A percentile compares a stretch with the other conserved stretches of the same genome.
These are phyloP conservation scores for Neodontobutis hainanensis DNA, from an alignment of 2,113 vertebrate genomes.

Conservation along the genomic window DNA sequence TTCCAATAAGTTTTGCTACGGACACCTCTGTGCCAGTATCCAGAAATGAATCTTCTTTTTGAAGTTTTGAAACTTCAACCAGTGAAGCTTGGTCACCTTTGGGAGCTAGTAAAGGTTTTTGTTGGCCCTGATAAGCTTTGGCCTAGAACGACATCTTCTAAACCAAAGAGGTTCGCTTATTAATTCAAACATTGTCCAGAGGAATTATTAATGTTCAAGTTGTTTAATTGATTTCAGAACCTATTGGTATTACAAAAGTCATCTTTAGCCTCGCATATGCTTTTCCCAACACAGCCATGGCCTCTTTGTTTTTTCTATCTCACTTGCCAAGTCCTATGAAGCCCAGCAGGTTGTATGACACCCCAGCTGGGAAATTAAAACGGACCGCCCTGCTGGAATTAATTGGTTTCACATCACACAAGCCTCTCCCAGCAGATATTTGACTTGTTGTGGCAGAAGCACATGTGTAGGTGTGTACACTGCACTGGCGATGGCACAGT, in stretches of 20 bases:
- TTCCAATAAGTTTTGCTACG: neutral
- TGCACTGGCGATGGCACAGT: constrained; percentile 6
- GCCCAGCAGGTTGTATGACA: constrained; percentile 37
- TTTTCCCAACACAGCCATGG: neutral
- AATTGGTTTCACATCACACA: constrained; percentile 37
- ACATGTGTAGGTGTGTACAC: constrained; percentile 11
- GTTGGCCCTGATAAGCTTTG: no score
- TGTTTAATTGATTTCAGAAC: neutral
- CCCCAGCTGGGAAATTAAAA: constrained; percentile 59
- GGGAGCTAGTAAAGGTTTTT: no score
- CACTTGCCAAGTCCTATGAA: constrained; percentile 16
- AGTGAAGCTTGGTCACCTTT: no score
- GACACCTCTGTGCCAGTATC: no score
- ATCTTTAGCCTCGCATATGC: neutral
- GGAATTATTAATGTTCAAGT: neutral
- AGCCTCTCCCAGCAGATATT: constrained; percentile 14
- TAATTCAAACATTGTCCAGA: no score
- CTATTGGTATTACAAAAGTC: neutral
- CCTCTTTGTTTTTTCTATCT: neutral
- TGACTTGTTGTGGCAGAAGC: constrained; percentile 16
- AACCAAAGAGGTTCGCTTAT: no score
- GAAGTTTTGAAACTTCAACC: no score
- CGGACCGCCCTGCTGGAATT: constrained; percentile 43
- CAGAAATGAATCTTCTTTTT: no score
- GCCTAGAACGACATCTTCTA: no score